Base-by-base conservation (phyloP, 2,113 vertebrate species). In the Blennius ocellaris region DNA sequence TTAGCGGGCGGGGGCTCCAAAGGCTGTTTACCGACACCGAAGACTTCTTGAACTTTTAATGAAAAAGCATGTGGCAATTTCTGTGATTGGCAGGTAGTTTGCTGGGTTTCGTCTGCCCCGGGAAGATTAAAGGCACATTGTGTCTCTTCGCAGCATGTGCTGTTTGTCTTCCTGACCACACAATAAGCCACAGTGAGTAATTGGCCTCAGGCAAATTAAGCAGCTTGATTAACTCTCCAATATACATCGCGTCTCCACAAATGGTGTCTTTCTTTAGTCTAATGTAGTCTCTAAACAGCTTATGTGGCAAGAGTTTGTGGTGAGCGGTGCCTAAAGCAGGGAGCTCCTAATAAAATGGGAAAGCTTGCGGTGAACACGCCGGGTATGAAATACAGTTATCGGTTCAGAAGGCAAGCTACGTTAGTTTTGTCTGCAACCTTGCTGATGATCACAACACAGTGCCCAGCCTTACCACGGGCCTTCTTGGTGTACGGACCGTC, bases 151-250 rank as follows among this genome's bases (percentile, higher is more conserved):
- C 6, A 14, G 56, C 7, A 12, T 37, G 14, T 47, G 75, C 21
- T 45, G 72, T 84, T 83, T 86, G 76, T 87, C 80, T 85, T 84
- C 60, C 80, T 76, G 78, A 90, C 81, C 82, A 60, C 73, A 82
- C 84, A 86, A 74, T 81, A 74, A 79, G 61, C 82, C 51, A 75
- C n/a, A 37, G 21, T 73, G 69, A 86, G 55, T 84, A 82, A 84
- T 82, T 78, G 73, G 67, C 67, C 72, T 12, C 14, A 3, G 78
- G 80, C 54, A 78, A 89, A 87, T 84, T 80, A 82, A 80, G 72
- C 68, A 43, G 71, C 81, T 81, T 86, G 76, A 90, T 89, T 85
- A 86, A 86, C 81, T 86, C 79, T 78, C 73, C 83, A 80, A 69
- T 82, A 82, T 84, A 71, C 82, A 83, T 45, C 6, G 8, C 76